Base-by-base conservation (phyloP, 2,888 invertebrate genomes). In the Noctua pronuba region DNA sequence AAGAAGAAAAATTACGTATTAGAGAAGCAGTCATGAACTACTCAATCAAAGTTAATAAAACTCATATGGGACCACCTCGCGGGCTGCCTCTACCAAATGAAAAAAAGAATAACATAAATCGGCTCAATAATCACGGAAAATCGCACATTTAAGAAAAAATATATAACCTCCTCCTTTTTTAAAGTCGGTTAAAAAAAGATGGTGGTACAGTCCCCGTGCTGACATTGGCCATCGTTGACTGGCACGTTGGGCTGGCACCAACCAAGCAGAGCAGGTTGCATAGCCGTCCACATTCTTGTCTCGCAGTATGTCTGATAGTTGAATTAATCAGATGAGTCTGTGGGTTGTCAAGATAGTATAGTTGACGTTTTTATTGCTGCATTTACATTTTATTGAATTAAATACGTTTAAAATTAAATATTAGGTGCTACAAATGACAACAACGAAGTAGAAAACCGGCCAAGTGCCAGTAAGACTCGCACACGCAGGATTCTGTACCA, bases 281-380 rank as follows among this genome's bases (percentile, higher is more conserved):
- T 1, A 16, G n/a, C n/a, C 21, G 28, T 72, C 79, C 71, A 74
- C 79, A 83, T 84, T 79, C 60, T 44, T 31, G 31, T 64, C 21
- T 66, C 44, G 10, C 24, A 28, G 41, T 58, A 55, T 28, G 24
- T 55, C 65, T 46, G 69, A 70, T 66, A 66, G 13, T 49, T 28
- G n/a, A 67, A 52, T 67, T 66, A 21, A 44, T 71, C n/a, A 41
- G 16, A 46, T 55, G 35, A 52, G 18, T 35, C 38, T 41, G n/a
- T 21, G 28, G 28, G 1, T 49, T 21, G 2, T 18, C 16, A 31
- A 31, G 41, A 38, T 38, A 44, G 41, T n/a, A 11, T 38, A 18
- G 18, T 38, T 49, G 52, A 46, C 38, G n/a, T 67, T 66, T 41
- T 41, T n/a, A 62, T 55, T 24, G n/a, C 28, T 64, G n/a, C 10